Percentiles rank a stretch among this genome's conserved stretches.
Conservation (phyloP, 2,113 vertebrate genomes). For the Perognathus longimembris region DNA sequence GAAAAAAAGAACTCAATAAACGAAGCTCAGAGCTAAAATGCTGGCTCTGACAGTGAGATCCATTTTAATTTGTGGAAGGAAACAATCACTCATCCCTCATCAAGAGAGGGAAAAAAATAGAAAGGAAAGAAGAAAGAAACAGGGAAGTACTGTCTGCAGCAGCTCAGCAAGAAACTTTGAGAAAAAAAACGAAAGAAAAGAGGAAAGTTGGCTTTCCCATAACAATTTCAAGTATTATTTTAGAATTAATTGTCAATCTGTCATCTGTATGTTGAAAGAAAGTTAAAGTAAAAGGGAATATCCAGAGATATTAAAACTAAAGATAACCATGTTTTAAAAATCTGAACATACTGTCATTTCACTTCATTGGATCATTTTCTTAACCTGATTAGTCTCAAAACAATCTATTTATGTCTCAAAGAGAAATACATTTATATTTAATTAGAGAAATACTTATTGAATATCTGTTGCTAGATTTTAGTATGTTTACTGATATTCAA, state of each 20-base stretch:
- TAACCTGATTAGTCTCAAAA: slow-evolving; percentile 8
- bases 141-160: not conserved
- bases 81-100: slow-evolving; percentile 16
- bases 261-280: slow-evolving; percentile 55
- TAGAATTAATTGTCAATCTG: slow-evolving; percentile 34
- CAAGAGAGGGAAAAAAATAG: not conserved
- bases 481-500: not conserved
- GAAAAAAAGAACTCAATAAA: not conserved
- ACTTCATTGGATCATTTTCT: not conserved
- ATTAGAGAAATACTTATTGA: not conserved
- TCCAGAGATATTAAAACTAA: slow-evolving; percentile 18
- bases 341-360: not conserved
- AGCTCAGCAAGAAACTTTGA: not conserved
- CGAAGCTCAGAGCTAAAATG: not conserved
- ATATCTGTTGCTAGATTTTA: not conserved
- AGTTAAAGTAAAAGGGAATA: slow-evolving; percentile 24
- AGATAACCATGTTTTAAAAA: not conserved
- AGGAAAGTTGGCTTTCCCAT: not conserved
- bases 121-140: not conserved
- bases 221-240: not conserved
- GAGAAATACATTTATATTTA: not conserved
- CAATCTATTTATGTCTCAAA: not conserved
- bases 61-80: slow-evolving; percentile 63
- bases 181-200: not conserved
- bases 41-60: slow-evolving; percentile 35